These are phyloP conservation scores for Egretta garzetta DNA, from an alignment of 2,113 vertebrate genomes.

Conservation along the genomic window DNA sequence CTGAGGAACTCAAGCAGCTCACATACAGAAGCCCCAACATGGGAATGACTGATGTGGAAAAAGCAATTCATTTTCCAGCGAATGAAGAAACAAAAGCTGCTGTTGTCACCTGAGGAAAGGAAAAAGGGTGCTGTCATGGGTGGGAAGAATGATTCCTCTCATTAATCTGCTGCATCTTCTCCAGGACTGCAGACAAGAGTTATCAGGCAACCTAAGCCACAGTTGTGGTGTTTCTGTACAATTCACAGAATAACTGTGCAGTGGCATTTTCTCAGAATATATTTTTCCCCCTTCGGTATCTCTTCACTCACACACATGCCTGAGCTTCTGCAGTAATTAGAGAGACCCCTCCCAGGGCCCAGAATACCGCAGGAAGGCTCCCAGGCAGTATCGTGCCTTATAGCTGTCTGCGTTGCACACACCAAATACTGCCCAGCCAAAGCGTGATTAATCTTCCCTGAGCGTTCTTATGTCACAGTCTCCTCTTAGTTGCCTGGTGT, in stretches of 20 bases:
- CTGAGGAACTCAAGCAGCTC: neutral
- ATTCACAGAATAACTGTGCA: neutral
- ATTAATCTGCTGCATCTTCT: neutral
- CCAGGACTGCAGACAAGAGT: neutral
- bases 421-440: neutral
- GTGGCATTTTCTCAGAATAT: neutral
- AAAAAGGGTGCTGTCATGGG: rapidly evolving
- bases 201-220: neutral
- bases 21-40: neutral
- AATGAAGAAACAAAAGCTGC: neutral
- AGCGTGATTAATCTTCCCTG: rapidly evolving
- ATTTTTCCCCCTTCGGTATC: neutral
- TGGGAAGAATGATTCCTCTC: neutral
- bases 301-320: rapidly evolving
- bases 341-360: neutral
- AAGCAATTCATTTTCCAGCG: neutral
- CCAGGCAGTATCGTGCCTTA: neutral
- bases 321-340: neutral
- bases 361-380: neutral
- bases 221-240: neutral
- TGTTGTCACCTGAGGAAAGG: neutral
- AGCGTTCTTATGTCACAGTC: rapidly evolving
- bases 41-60: neutral
- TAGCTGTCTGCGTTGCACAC: neutral
- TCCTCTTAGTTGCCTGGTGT: neutral